Conservation (phyloP, 2,888 invertebrate species). For the Rhagium mordax region DNA sequence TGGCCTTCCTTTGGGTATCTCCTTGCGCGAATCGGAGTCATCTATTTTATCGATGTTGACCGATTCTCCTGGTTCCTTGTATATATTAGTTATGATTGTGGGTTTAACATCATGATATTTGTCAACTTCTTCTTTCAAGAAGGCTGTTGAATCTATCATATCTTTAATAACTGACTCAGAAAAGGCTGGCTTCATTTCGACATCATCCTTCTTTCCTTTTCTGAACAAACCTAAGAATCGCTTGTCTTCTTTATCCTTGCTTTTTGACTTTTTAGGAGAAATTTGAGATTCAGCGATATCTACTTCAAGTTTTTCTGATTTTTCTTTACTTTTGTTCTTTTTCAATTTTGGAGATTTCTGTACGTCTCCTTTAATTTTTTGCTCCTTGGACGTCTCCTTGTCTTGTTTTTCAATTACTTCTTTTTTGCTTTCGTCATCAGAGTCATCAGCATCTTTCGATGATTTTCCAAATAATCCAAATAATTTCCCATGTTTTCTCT, state of each 20-base stretch:
- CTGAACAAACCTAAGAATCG: slow-evolving; percentile 57
- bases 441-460: slow-evolving; percentile 64
- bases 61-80: background rate
- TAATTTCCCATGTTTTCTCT: slow-evolving; percentile 61
- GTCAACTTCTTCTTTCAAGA: slow-evolving; percentile 59
- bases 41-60: background rate
- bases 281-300: slow-evolving; percentile 35
- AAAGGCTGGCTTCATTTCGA: slow-evolving; percentile 43
- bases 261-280: slow-evolving; percentile 29
- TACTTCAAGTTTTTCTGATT: slow-evolving; percentile 25
- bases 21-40: background rate
- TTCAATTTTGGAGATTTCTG: slow-evolving; percentile 39
- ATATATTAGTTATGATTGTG: background rate
- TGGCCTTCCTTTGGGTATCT: background rate
- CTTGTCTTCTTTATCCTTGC: slow-evolving; percentile 48
- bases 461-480: slow-evolving; percentile 63
- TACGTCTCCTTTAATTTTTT: slow-evolving; percentile 29
- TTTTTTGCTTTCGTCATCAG: slow-evolving; percentile 59
- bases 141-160: slow-evolving; percentile 59
- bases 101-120: slow-evolving; percentile 61
- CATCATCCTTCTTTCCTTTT: slow-evolving; percentile 45
- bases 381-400: slow-evolving; percentile 63
- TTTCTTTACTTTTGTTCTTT: slow-evolving; percentile 42
- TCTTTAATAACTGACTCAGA: slow-evolving; percentile 55
- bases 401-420: slow-evolving; percentile 66